Conservation (phyloP, 1,140 invertebrate species). For the Plectrocnemia conspersa region DNA sequence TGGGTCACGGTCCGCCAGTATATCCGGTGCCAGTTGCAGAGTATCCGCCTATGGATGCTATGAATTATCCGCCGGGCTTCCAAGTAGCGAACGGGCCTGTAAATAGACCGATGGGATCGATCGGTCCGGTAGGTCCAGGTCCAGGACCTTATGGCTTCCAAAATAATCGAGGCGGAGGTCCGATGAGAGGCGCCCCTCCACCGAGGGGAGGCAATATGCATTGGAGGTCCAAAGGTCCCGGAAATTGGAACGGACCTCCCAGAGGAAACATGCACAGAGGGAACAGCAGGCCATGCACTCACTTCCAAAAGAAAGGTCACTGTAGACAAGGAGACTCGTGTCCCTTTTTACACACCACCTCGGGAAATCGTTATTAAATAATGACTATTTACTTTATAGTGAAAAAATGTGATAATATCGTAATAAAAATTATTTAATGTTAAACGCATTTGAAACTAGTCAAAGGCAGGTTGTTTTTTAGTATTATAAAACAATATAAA, state of each 20-base stretch:
- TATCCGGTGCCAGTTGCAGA: constrained; percentile 23
- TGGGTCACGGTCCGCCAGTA: constrained; percentile 38
- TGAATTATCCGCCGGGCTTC: constrained; percentile 33
- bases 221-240: constrained; percentile 49
- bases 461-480: too few relatives aligned
- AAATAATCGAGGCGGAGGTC: constrained; percentile 45
- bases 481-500: too few relatives aligned
- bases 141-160: constrained; percentile 43
- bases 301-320: constrained; percentile 70
- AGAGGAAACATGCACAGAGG: constrained; percentile 46
- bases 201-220: constrained; percentile 45
- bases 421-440: too few relatives aligned
- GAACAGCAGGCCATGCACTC: constrained; percentile 59
- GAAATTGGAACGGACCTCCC: constrained; percentile 52
- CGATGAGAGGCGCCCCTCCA: constrained; percentile 46
- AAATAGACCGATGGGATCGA: constrained; percentile 26
- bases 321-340: constrained; percentile 74
- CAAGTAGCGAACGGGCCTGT: constrained; percentile 37
- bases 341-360: constrained; percentile 69
- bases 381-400: too few relatives aligned
- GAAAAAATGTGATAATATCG: background rate
- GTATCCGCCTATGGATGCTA: constrained; percentile 32
- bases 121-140: constrained; percentile 37
- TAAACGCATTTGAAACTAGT: too few relatives aligned
- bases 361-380: constrained; percentile 54